phyloP scores from a whole-genome alignment of 1,140 invertebrate genomes.

The Wiebesia pumilae region DNA sequence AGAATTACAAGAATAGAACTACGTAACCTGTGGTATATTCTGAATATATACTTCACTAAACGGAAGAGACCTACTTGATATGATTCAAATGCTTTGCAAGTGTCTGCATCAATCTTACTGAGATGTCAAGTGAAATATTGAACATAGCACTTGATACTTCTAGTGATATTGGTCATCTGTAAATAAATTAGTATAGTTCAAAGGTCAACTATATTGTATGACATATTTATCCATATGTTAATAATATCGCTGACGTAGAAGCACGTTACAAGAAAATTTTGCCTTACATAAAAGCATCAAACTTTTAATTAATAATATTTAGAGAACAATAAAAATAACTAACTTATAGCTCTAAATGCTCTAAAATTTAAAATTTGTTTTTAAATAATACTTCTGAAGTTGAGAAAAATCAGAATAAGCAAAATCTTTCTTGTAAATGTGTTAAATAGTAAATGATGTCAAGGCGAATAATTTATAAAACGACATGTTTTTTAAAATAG shows the following conservation, averaged over 20 bases:
- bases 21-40: constrained; percentile 3
- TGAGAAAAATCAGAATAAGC: not conserved
- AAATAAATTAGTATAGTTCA: not conserved
- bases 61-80: not conserved
- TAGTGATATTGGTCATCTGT: not conserved
- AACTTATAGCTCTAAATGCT: not conserved
- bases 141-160: not conserved
- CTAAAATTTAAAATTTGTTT: not conserved
- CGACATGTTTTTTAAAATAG: not conserved
- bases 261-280: constrained; percentile 37
- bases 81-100: not conserved
- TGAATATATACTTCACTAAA: not conserved
- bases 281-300: constrained; percentile 32
- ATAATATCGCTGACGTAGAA: not conserved
- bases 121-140: not conserved
- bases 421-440: constrained; percentile 46
- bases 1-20: not conserved
- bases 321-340: not conserved
- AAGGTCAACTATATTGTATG: constrained; percentile 2
- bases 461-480: constrained; percentile 33
- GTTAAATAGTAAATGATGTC: constrained; percentile 41
- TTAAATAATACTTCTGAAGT: constrained; percentile 2
- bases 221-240: not conserved
- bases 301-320: constrained; percentile 18
- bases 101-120: not conserved